Evolutionary conservation across 2,888 invertebrate species (phyloP).

Genomic region (Heteromurus nitidus): DNA sequence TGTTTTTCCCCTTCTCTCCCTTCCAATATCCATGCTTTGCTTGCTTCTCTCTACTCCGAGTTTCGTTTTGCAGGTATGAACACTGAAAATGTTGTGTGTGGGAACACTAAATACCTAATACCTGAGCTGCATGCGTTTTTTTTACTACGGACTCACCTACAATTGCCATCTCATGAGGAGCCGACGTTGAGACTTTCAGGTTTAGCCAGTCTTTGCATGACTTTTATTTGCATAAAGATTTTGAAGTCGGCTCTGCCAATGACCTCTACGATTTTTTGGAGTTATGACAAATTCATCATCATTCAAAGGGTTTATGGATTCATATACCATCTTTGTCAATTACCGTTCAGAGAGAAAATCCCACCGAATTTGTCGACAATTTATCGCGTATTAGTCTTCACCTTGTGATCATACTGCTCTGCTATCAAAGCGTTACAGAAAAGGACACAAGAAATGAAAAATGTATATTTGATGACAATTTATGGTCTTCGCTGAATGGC

Average conservation of each 20-base stretch:
- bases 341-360: conserved; percentile 15
- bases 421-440: too few species aligned
- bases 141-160: conserved; percentile 8
- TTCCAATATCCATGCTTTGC: too few species aligned
- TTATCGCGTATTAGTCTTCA: conserved; percentile 2
- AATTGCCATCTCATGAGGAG: not conserved
- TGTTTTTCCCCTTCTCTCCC: not conserved
- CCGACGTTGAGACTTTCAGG: conserved; percentile 70
- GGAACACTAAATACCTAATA: not conserved
- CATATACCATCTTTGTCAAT: conserved; percentile 45
- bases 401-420: not conserved
- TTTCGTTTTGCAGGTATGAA: not conserved
- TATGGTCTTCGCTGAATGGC: too few species aligned
- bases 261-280: conserved; percentile 70
- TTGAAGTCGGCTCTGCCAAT: conserved; percentile 71
- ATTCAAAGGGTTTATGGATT: conserved; percentile 43
- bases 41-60: too few species aligned
- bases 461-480: too few species aligned
- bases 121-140: conserved; percentile 11
- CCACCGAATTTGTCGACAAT: not conserved
- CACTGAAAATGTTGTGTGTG: not conserved
- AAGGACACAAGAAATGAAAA: too few species aligned
- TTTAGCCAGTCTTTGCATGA: conserved; percentile 72
- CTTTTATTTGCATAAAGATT: conserved; percentile 73
- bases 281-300: conserved; percentile 63